A percentile compares a stretch with the other conserved stretches of the same genome.
Conservation (phyloP, 2,113 vertebrate genomes). For the Nestor notabilis region DNA sequence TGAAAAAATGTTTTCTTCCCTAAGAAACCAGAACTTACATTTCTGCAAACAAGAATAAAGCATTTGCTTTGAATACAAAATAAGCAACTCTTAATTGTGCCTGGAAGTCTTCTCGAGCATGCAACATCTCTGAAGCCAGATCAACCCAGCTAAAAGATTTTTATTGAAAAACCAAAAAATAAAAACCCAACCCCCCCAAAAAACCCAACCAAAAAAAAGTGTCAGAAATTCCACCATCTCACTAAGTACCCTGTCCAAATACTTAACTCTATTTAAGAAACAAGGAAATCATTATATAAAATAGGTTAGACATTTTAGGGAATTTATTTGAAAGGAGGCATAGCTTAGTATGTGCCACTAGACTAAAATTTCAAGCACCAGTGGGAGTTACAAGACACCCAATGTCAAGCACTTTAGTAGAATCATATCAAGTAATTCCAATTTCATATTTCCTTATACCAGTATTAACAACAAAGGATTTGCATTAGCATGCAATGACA, state of each 20-base stretch:
- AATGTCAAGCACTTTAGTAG: not conserved
- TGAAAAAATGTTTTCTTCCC: not conserved
- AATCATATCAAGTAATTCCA: not conserved
- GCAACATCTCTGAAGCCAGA: not conserved
- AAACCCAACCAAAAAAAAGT: not conserved
- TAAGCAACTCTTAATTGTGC: not conserved
- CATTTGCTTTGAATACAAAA: not conserved
- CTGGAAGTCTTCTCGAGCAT: not conserved
- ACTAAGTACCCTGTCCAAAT: not conserved
- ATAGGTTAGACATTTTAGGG: not conserved
- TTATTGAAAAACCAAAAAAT: not conserved
- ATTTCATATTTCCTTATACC: not conserved
- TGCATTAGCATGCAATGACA: not conserved
- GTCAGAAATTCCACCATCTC: not conserved
- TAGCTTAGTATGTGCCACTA: not conserved
- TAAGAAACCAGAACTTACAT: not conserved
- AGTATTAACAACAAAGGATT: constrained; percentile 10
- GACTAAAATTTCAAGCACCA: not conserved
- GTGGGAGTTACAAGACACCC: not conserved
- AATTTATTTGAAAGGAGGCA: not conserved
- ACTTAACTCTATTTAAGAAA: not conserved
- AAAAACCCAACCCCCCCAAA: not conserved
- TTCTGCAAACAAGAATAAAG: not conserved
- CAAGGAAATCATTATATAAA: not conserved
- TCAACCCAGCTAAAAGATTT: not conserved